These are phyloP conservation scores for Drosophila kambysellisi DNA, from an alignment of 2,888 invertebrate genomes.

Conservation along the genomic window DNA sequence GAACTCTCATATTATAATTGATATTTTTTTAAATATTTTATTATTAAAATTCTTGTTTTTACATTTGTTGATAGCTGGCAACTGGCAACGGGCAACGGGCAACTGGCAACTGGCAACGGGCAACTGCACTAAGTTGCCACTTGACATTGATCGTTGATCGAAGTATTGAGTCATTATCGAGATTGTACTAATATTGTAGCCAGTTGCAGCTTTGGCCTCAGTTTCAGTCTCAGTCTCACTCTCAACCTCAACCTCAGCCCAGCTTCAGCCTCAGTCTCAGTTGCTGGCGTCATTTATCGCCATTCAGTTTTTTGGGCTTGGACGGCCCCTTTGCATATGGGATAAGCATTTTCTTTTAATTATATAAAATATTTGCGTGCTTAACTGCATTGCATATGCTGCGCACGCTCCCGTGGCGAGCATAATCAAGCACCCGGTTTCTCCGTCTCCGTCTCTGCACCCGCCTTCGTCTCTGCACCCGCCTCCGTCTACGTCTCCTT, in stretches of 20 bases:
- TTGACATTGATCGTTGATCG: slow-evolving; percentile 42
- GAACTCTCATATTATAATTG: slow-evolving; percentile 45
- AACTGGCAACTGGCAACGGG: not conserved
- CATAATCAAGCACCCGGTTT: slow-evolving; percentile 64
- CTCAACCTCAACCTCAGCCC: not conserved
- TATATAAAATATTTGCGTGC: slow-evolving; percentile 75
- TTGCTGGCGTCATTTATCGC: slow-evolving; percentile 58
- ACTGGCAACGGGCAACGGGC: slow-evolving; percentile 3
- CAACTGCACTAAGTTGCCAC: slow-evolving; percentile 13
- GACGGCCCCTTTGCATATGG: slow-evolving; percentile 47
- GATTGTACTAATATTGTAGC: slow-evolving; percentile 9
- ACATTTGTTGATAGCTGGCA: slow-evolving; percentile 4
- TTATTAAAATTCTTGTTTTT: slow-evolving; percentile 5
- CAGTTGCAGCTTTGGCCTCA: slow-evolving; percentile 25
- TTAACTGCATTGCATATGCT: slow-evolving; percentile 62
- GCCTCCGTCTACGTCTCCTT: not conserved
- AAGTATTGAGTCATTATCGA: slow-evolving; percentile 14
- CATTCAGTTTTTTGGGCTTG: slow-evolving; percentile 55
- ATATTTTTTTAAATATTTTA: slow-evolving; percentile 17
- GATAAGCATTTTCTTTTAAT: slow-evolving; percentile 76
- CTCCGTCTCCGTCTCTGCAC: slow-evolving; percentile 7
- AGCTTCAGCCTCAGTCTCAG: slow-evolving; percentile 3
- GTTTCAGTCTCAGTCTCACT: slow-evolving; percentile 3
- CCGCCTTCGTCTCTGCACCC: slow-evolving; percentile 8
- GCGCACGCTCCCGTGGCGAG: slow-evolving; percentile 61